Base-by-base conservation (phyloP, 2,888 invertebrate genomes). In the Glyphotaelius pellucidus region DNA sequence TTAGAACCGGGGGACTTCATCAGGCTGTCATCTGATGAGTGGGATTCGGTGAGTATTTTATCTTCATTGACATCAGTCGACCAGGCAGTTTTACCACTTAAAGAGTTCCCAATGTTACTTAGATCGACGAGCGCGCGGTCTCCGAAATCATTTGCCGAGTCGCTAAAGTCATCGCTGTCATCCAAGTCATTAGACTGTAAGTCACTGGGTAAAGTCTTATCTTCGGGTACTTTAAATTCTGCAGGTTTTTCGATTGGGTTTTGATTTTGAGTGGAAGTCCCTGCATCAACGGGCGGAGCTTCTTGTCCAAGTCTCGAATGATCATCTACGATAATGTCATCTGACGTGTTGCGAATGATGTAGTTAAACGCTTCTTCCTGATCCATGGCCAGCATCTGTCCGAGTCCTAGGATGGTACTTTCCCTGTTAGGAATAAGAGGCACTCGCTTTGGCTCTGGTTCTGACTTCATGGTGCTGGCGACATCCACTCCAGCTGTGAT, bases 401-500 rank as follows among this genome's bases (percentile, higher is more conserved):
- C 96, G 87, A 97, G 94, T 1, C 95, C 95, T 84, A 95, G 95
- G 38, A 95, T 95, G 92, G 94, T 95, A 12, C n/a, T 19, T 42
- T 87, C 87, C 25, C 47, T 42, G 31, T 88, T 88, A 4, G 42
- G 47, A 89, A 89, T 47, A 14, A 31, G 38, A 11, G 80, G n/a
- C 52, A 42, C 80, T 67, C 35, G 52, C 11, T 80, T 87, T 7
- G 83, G 94, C 95, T 96, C 95, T 93, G 94, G 94, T 95, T 96
- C 95, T 94, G 96, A 95, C 94, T 94, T 95, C 19, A 96, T 95
- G 47, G 96, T 96, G 94, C 97, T 97, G 0, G 98, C 98, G 12
- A 98, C 97, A 95, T 98, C 98, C 67, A 98, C 96, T 15, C 98
- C 98, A 91, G 97, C 97, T 94, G 97, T 97, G n/a, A 97, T 97